Evolutionary conservation across 2,113 vertebrate genomes (phyloP), one percentile per base, ranked within the genome.

Genomic region (Tragulus kanchil): DNA sequence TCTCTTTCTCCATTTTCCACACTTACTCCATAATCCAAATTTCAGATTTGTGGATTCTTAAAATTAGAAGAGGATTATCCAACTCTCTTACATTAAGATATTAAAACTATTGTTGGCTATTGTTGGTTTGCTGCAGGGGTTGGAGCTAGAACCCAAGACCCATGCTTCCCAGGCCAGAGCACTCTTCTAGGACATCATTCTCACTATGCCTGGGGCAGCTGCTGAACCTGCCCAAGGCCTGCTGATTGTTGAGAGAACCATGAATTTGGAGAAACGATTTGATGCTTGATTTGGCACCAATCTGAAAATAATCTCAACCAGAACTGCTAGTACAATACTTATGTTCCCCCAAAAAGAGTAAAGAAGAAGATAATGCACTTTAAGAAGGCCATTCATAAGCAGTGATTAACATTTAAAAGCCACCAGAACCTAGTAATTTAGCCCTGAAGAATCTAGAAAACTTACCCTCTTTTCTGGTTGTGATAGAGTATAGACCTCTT

Each of bases 401-500:
- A 90, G 54, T 50, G 48, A 50, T 50, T 12, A 61, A 48, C 59
- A 90, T 77, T 95, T 85, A 75, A 87, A 90, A 89, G 54, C 73
- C 54, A 94, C 25, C 77, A 65, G 45, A 82, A 54, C 67, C n/a
- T 64, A 73, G 48, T 11, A 71, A 28, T 85, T 83, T 45, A 92
- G 65, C 61, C 23, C 54, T 54, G 59, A 88, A 73, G 16, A 89
- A 84, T 83, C 86, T 85, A 65, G 90, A 95, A 94, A 89, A 6
- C 42, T 94, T 78, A 64, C 9, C 10, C 36, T 54, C 45, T 67
- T 93, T 79, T 71, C 52, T 67, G 61, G 25, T 85, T 77, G 36
- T 95, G 92, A 86, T 79, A 93, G 85, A 96, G 54, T 88, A 73
- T 93, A 94, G 67, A 84, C 31, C 14, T 83, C 78, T 86, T 95